Evolutionary conservation across 2,888 invertebrate genomes (phyloP), one percentile per base, ranked within the genome.

Genomic region (Caenorhabditis sp.): DNA sequence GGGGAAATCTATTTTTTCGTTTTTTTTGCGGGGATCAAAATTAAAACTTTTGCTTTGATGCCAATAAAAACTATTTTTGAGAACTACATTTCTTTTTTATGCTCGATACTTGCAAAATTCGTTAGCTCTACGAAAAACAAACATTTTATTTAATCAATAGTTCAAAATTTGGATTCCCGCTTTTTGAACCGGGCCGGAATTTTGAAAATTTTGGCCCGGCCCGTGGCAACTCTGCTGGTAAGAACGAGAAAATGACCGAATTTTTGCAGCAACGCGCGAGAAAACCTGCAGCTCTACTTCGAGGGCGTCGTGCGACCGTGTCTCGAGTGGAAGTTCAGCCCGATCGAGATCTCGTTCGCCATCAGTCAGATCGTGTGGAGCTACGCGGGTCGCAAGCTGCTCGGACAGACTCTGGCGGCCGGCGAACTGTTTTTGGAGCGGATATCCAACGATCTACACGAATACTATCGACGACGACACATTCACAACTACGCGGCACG

Each of bases 361-460:
- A 39, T 71, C 0, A 27, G 55, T 22, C 71, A 71, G 48, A 26
- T 71, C 4, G 45, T 45, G 2, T 71, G 71, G 61, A 55, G 48
- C 11, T 71, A 71, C 32, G 62, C 71, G 2, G 41, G 53, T 0
- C n/a, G 71, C 15, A n/a, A 48, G 5, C 55, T 71, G 1, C 62
- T 56, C 8, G 71, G 71, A 22, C 71, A 71, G 32, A 71, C 62
- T 0, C 15, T 35, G 17, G 30, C 41, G 20, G 70, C 70, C 3
- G 70, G 45, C 7, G 70, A 70, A 8, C 11, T 1, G 15, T 59
- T 70, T 56, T 30, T 53, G 13, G 71, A 62, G 26, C n/a, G 26
- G 13, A 61, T 71, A 24, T 62, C 59, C 2, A 32, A 71, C 30
- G 46, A 62, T 56, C 35, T 71, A 17, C 41, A 71, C 48, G 41